Conservation (phyloP, 2,113 vertebrate species). For the Anser cygnoides region DNA sequence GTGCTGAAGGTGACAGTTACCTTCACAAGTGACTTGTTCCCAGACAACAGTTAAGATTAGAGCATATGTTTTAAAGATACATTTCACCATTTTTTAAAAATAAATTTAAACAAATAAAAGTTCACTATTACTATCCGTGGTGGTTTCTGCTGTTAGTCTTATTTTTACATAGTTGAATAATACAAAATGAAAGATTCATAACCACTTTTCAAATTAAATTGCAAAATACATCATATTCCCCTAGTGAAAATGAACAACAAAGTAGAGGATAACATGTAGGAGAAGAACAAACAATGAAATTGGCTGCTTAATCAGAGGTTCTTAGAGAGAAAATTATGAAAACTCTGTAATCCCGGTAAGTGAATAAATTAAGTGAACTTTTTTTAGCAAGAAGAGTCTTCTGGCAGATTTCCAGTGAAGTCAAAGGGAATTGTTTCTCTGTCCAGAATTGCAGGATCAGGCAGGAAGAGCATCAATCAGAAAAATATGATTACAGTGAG, state of each 20-base stretch:
- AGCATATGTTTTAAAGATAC: not conserved
- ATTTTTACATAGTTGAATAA: not conserved
- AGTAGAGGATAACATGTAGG: not conserved
- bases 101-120: not conserved
- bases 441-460: not conserved
- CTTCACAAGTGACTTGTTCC: not conserved
- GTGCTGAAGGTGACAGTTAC: not conserved
- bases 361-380: constrained; percentile 42
- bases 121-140: not conserved
- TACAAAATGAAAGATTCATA: not conserved
- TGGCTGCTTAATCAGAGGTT: not conserved
- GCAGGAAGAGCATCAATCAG: constrained; percentile 13
- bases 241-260: not conserved
- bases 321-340: constrained; percentile 5
- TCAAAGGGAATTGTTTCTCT: not conserved
- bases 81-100: not conserved
- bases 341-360: not conserved
- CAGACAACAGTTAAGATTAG: not conserved
- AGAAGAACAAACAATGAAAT: not conserved
- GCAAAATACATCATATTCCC: not conserved
- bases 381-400: not conserved
- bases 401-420: not conserved
- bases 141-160: not conserved
- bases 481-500: constrained; percentile 21
- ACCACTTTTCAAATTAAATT: not conserved